Evolutionary conservation across 2,888 invertebrate species (phyloP).

Genomic region (Drosophila meridiana): DNA sequence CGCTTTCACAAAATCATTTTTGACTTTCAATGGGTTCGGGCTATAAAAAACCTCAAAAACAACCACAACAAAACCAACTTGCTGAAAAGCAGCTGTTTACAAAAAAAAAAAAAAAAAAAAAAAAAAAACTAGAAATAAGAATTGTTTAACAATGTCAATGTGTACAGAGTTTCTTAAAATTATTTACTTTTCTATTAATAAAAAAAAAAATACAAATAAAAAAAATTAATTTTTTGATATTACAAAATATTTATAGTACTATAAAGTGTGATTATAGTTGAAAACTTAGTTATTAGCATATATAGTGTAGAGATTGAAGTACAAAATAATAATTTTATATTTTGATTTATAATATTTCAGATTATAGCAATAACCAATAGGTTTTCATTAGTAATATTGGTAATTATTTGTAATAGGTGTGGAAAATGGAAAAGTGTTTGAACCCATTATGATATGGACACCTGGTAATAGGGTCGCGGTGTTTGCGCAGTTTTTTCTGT

Average conservation of each 20-base stretch:
- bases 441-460: neutral
- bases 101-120: conserved; percentile 28
- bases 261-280: neutral
- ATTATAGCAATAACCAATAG: neutral
- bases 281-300: neutral
- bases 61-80: conserved; percentile 13
- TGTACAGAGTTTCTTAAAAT: conserved; percentile 55
- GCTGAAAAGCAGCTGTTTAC: conserved; percentile 43
- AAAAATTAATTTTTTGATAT: neutral
- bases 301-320: neutral
- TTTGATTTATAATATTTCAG: neutral
- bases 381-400: no score
- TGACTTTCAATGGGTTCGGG: no score
- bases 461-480: neutral
- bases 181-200: conserved; percentile 55
- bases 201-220: neutral
- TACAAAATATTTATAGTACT: neutral
- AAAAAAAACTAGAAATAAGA: conserved; percentile 30
- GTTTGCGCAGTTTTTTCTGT: conserved; percentile 8
- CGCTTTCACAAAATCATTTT: no score
- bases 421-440: conserved; percentile 3
- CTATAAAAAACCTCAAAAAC: neutral
- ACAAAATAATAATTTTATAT: neutral
- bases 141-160: conserved; percentile 70
- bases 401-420: neutral